Conservation (phyloP, 2,113 vertebrate species). For the Triplophysa dalaica region DNA sequence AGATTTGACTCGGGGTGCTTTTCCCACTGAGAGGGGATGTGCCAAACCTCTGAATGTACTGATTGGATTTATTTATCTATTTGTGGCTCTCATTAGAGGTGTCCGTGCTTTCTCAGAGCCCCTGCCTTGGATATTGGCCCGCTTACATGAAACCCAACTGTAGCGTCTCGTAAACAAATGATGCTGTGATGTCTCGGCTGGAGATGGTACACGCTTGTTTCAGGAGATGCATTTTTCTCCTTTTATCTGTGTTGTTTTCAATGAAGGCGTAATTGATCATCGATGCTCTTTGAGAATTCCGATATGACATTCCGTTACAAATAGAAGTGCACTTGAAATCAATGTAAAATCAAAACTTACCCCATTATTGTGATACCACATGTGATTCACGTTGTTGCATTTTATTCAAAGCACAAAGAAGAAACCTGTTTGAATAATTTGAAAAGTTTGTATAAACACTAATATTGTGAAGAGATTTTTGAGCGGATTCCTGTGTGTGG, state of each 20-base stretch:
- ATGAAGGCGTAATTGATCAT: neutral
- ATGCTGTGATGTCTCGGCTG: neutral
- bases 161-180: constrained; percentile 1
- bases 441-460: too few relatives aligned
- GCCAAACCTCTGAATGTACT: constrained; percentile 46
- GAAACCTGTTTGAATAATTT: too few relatives aligned
- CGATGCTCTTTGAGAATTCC: neutral
- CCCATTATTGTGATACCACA: too few relatives aligned
- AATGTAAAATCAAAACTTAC: too few relatives aligned
- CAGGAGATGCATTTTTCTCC: neutral
- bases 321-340: too few relatives aligned
- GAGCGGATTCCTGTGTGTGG: neutral
- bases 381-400: neutral
- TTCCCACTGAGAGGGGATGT: constrained; percentile 46
- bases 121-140: constrained; percentile 36
- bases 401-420: neutral
- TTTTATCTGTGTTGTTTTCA: neutral
- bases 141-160: constrained; percentile 24
- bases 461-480: too few relatives aligned
- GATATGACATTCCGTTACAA: too few relatives aligned
- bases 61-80: constrained; percentile 57
- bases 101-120: constrained; percentile 37
- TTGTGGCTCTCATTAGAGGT: constrained; percentile 51
- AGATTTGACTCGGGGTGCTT: constrained; percentile 49
- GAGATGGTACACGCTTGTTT: neutral